A percentile compares a stretch with the other conserved stretches of the same genome.
These are phyloP conservation scores for Macrotrachela quadricornifera DNA, from an alignment of 1,140 invertebrate species.

Conservation along the genomic window DNA sequence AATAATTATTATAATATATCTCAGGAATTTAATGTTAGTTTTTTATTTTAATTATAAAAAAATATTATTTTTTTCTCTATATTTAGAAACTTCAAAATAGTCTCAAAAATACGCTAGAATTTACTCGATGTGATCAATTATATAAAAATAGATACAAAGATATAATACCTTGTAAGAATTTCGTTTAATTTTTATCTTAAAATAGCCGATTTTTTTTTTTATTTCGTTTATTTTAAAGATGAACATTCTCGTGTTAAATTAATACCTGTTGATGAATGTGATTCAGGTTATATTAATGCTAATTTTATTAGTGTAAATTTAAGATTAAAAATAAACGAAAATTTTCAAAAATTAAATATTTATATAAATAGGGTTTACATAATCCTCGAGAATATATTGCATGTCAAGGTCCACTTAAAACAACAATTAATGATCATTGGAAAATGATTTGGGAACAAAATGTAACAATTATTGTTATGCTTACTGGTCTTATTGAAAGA, in stretches of 20 bases:
- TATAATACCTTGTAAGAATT: too few species aligned
- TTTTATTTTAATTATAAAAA: too few species aligned
- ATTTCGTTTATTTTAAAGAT: neutral
- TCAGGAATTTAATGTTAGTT: too few species aligned
- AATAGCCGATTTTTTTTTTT: neutral
- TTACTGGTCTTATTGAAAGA: slow-evolving; percentile 73
- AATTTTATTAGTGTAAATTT: slow-evolving; percentile 33
- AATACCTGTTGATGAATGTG: neutral
- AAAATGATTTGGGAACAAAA: slow-evolving; percentile 99
- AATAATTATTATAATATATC: too few species aligned
- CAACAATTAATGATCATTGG: slow-evolving; percentile 96
- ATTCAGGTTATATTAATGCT: slow-evolving; percentile 88
- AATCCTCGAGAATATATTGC: slow-evolving; percentile 61
- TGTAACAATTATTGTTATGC: slow-evolving; percentile 93
- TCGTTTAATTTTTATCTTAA: neutral
- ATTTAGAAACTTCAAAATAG: too few species aligned
- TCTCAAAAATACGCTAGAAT: too few species aligned
- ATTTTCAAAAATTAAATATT: neutral
- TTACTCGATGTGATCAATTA: too few species aligned
- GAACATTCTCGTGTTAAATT: neutral
- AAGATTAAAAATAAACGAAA: neutral
- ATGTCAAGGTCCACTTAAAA: slow-evolving; percentile 78
- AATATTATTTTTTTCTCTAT: too few species aligned
- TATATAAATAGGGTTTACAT: neutral
- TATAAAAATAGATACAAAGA: too few species aligned